Evolutionary conservation across 1,140 invertebrate genomes (phyloP).

Genomic region (Drosophila sucinea): DNA sequence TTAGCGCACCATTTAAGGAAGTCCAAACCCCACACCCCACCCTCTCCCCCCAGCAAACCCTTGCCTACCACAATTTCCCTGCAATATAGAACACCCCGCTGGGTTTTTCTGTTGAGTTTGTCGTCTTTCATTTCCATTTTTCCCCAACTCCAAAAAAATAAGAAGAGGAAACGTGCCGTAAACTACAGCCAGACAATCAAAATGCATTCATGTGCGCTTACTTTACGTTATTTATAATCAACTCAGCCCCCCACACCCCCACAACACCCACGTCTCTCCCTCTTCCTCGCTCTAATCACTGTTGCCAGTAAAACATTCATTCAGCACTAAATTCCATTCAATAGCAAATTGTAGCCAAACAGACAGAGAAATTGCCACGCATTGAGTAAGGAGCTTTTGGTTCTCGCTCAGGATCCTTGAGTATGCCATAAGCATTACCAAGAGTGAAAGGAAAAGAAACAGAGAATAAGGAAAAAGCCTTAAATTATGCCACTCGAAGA

Average conservation of each 20-base stretch:
- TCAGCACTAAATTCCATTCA: constrained; percentile 68
- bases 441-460: not conserved
- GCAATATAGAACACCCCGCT: constrained; percentile 5
- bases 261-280: not conserved
- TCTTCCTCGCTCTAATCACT: constrained; percentile 28
- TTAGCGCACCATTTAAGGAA: constrained; percentile 77
- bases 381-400: not conserved
- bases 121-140: constrained; percentile 60
- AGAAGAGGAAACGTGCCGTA: constrained; percentile 70
- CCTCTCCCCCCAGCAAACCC: not conserved
- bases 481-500: constrained; percentile 2
- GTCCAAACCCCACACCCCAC: constrained; percentile 15
- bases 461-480: not conserved
- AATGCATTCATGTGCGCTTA: constrained; percentile 80
- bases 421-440: constrained; percentile 3
- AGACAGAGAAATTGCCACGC: constrained; percentile 47
- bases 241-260: constrained; percentile 1
- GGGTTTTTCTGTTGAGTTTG: constrained; percentile 32
- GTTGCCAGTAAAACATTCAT: constrained; percentile 41
- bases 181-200: constrained; percentile 75
- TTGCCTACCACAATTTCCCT: constrained; percentile 11
- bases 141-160: constrained; percentile 29
- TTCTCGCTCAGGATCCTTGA: constrained; percentile 19
- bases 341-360: constrained; percentile 59
- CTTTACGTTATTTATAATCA: constrained; percentile 79